A percentile compares a stretch with the other conserved stretches of the same genome.
phyloP scores from a whole-genome alignment of 1,140 invertebrate species.

The Lepidurus arcticus region DNA sequence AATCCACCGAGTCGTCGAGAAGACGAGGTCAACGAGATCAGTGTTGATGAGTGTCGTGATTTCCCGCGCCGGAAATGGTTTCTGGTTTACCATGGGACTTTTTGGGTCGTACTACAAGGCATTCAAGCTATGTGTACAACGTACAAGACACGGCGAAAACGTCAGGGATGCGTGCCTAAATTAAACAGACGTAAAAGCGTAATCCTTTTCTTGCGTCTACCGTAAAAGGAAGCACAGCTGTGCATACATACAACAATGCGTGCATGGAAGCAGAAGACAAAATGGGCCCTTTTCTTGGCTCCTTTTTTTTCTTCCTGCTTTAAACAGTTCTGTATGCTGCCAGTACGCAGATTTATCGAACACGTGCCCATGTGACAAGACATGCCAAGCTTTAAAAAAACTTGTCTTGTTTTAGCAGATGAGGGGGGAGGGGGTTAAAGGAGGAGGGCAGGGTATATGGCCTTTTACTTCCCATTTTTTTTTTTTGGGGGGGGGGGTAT shows the following conservation, averaged over 20 bases:
- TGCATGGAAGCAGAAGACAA: constrained; percentile 8
- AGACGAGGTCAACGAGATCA: not conserved
- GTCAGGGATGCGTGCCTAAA: not conserved
- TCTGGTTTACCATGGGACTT: not conserved
- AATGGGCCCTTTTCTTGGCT: not conserved
- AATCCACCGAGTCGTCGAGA: not conserved
- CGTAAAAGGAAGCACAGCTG: constrained; percentile 14
- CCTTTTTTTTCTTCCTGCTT: not conserved
- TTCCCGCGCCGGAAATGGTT: not conserved
- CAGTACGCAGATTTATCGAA: not conserved
- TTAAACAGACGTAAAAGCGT: not conserved
- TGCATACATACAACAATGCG: constrained; percentile 10
- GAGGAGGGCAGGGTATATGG: not conserved
- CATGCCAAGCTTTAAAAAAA: constrained; percentile 15
- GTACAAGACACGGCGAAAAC: not conserved
- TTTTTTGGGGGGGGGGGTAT: not conserved
- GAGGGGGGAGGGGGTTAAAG: not conserved
- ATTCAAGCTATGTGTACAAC: not conserved
- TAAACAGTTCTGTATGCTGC: not conserved
- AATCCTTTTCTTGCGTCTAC: not conserved
- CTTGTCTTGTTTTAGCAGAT: constrained; percentile 13
- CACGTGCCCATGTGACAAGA: constrained; percentile 20
- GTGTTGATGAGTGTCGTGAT: constrained; percentile 8
- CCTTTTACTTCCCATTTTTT: not conserved
- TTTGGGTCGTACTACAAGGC: not conserved